phyloP scores from a whole-genome alignment of 1,140 invertebrate genomes.

The Apis florea region DNA sequence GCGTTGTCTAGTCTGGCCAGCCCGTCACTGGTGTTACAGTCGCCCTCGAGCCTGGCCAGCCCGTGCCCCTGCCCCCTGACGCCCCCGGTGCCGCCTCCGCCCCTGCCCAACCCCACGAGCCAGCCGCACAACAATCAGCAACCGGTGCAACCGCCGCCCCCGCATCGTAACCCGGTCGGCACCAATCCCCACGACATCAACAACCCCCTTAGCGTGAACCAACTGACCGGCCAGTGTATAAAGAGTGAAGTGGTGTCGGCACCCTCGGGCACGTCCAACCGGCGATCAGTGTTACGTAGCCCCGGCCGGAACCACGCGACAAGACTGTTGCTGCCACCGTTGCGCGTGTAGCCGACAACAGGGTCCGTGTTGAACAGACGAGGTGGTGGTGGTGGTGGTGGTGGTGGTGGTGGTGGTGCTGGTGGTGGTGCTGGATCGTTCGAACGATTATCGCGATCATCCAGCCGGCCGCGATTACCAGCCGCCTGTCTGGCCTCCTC shows the following conservation, averaged over 20 bases:
- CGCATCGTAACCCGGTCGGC: constrained; percentile 89
- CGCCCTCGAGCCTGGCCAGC: constrained; percentile 85
- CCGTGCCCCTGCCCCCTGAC: constrained; percentile 81
- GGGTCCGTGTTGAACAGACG: constrained; percentile 72
- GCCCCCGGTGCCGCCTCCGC: constrained; percentile 77
- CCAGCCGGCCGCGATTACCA: too few relatives aligned
- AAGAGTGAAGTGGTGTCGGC: constrained; percentile 79
- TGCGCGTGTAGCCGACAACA: constrained; percentile 72
- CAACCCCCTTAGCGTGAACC: constrained; percentile 94
- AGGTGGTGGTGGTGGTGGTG: constrained; percentile 35
- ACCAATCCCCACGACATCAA: constrained; percentile 95
- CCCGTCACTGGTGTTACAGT: constrained; percentile 85
- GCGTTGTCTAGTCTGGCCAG: constrained; percentile 89
- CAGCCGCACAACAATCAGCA: constrained; percentile 61
- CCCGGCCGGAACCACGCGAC: constrained; percentile 79
- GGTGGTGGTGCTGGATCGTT: not conserved
- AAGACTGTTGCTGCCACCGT: constrained; percentile 72
- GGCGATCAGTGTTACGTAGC: constrained; percentile 84
- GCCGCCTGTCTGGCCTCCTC: too few relatives aligned
- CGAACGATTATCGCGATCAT: too few relatives aligned
- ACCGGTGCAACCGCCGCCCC: constrained; percentile 75
- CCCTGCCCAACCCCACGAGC: constrained; percentile 70
- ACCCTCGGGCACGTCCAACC: constrained; percentile 80
- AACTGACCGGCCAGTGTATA: constrained; percentile 88
- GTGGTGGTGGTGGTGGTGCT: too few relatives aligned